phyloP scores from a whole-genome alignment of 2,888 invertebrate genomes.

The Dermolepida albohirtum region DNA sequence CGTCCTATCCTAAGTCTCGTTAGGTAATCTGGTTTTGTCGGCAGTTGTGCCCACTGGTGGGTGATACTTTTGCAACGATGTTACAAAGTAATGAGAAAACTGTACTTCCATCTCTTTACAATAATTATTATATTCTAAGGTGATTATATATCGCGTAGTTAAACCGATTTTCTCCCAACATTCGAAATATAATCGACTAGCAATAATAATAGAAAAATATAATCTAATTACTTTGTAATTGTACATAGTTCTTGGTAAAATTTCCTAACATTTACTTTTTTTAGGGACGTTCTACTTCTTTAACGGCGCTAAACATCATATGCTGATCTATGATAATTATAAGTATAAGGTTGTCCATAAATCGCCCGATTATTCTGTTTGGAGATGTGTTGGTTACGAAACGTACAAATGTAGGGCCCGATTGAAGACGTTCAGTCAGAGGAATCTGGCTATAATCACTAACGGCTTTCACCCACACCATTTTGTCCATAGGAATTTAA shows the following conservation, averaged over 20 bases:
- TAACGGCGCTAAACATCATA: conserved; percentile 49
- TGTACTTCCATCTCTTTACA: too few species aligned
- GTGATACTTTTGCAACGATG: too few species aligned
- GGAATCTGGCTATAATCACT: conserved; percentile 50
- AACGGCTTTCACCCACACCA: conserved; percentile 51
- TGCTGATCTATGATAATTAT: conserved; percentile 49
- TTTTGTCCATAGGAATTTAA: conserved; percentile 35
- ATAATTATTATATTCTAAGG: too few species aligned
- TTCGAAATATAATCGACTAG: too few species aligned
- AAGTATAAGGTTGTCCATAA: conserved; percentile 50
- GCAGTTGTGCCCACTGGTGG: too few species aligned
- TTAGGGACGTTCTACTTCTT: conserved; percentile 46
- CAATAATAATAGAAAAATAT: too few species aligned
- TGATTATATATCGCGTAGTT: too few species aligned
- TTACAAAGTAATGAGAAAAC: too few species aligned
- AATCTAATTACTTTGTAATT: background rate
- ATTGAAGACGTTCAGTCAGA: conserved; percentile 2
- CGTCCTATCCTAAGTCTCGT: too few species aligned
- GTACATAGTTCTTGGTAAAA: background rate
- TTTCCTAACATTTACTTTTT: conserved; percentile 12
- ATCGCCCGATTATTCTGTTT: conserved; percentile 47
- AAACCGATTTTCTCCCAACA: too few species aligned
- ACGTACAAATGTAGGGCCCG: conserved; percentile 55
- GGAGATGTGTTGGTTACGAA: conserved; percentile 54
- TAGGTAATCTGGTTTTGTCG: too few species aligned